Evolutionary conservation across 2,113 vertebrate genomes (phyloP).

Genomic region (Rhinoderma darwinii): DNA sequence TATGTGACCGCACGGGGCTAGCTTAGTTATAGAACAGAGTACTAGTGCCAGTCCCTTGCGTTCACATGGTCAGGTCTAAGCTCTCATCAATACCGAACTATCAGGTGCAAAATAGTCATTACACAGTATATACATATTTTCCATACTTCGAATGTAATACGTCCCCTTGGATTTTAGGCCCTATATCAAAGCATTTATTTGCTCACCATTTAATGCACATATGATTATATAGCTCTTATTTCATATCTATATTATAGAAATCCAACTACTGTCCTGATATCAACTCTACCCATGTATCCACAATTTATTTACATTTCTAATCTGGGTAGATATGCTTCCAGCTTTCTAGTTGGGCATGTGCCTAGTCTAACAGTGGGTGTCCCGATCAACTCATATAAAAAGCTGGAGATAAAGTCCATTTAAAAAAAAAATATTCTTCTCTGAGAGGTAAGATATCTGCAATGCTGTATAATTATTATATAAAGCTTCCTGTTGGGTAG

Average conservation of each 20-base stretch:
- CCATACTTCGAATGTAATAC: too few relatives aligned
- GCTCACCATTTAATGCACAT: background rate
- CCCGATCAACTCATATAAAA: background rate
- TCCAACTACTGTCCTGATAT: background rate
- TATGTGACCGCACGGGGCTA: too few relatives aligned
- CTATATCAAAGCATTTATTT: background rate
- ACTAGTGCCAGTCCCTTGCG: too few relatives aligned
- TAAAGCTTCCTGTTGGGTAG: background rate
- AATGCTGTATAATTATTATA: background rate
- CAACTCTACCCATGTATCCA: background rate
- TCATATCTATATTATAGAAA: too few relatives aligned
- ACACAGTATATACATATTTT: too few relatives aligned
- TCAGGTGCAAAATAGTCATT: too few relatives aligned
- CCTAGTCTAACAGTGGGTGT: background rate
- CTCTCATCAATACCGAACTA: too few relatives aligned
- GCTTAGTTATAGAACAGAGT: too few relatives aligned
- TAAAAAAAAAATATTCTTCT: background rate
- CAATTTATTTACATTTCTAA: background rate
- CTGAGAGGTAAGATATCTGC: background rate
- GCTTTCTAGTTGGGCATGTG: background rate
- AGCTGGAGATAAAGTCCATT: background rate
- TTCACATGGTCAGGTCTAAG: too few relatives aligned
- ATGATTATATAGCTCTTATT: background rate
- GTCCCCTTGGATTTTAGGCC: too few relatives aligned
- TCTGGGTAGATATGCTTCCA: background rate